A percentile compares a stretch with the other conserved stretches of the same genome.
phyloP scores from a whole-genome alignment of 2,113 vertebrate species.

The Grammomys dolichurus region DNA sequence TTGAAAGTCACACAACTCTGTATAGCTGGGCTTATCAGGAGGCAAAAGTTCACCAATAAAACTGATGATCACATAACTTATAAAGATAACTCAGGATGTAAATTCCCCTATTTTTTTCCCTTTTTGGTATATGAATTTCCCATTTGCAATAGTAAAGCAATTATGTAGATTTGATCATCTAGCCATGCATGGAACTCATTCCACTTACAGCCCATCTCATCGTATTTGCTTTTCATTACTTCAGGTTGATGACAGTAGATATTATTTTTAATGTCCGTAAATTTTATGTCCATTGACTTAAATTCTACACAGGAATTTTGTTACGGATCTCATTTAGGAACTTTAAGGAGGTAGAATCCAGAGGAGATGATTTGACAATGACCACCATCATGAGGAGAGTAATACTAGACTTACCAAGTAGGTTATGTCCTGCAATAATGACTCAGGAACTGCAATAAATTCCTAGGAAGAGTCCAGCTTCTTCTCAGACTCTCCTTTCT shows the following conservation, averaged over 20 bases:
- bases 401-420: background rate
- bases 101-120: background rate
- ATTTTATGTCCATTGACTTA: background rate
- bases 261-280: background rate
- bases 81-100: conserved; percentile 25
- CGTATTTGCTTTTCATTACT: background rate
- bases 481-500: background rate
- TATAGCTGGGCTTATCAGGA: background rate
- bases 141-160: background rate
- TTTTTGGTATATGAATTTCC: background rate
- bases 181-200: background rate
- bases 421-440: background rate
- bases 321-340: background rate
- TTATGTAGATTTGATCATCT: background rate
- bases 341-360: background rate
- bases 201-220: background rate
- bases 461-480: background rate
- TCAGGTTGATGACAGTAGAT: background rate
- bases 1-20: background rate
- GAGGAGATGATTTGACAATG: background rate
- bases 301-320: background rate
- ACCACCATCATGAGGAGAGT: background rate
- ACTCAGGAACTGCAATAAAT: background rate
- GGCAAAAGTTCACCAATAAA: background rate
- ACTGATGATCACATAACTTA: background rate